These are phyloP conservation scores for Drosophila nr. fundita DNA, from an alignment of 2,888 invertebrate genomes.

Conservation along the genomic window DNA sequence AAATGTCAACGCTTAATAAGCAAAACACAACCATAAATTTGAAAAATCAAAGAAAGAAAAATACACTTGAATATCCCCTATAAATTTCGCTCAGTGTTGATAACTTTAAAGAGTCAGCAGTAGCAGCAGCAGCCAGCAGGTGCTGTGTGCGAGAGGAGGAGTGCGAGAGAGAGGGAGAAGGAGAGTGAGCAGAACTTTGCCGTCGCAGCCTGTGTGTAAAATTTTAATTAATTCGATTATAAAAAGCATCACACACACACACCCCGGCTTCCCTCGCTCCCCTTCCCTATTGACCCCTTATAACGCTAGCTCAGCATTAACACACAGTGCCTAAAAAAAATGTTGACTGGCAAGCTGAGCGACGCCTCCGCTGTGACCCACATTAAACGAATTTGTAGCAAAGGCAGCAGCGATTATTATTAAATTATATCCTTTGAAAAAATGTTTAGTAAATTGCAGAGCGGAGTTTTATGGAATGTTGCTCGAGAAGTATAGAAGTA, in stretches of 20 bases:
- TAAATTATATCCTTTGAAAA: constrained; percentile 22
- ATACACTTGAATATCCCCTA: not conserved
- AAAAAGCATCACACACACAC: constrained; percentile 62
- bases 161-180: not conserved
- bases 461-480: not conserved
- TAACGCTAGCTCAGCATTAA: constrained; percentile 15
- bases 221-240: constrained; percentile 79
- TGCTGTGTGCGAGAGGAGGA: not conserved
- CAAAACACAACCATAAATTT: not conserved
- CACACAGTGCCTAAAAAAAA: constrained; percentile 1
- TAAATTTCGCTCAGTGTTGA: constrained; percentile 24
- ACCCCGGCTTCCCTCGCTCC: not conserved
- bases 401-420: constrained; percentile 11
- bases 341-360: not conserved
- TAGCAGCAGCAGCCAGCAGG: not conserved
- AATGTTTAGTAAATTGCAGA: not conserved
- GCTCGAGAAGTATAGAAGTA: not conserved
- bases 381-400: constrained; percentile 39
- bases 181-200: constrained; percentile 1
- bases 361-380: constrained; percentile 52
- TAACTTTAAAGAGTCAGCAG: constrained; percentile 12
- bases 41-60: not conserved
- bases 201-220: constrained; percentile 58
- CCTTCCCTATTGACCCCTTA: not conserved
- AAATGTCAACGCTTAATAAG: not conserved